These are phyloP conservation scores for Anabas testudineus DNA, from an alignment of 2,797 vertebrate genomes.

Conservation along the genomic window DNA sequence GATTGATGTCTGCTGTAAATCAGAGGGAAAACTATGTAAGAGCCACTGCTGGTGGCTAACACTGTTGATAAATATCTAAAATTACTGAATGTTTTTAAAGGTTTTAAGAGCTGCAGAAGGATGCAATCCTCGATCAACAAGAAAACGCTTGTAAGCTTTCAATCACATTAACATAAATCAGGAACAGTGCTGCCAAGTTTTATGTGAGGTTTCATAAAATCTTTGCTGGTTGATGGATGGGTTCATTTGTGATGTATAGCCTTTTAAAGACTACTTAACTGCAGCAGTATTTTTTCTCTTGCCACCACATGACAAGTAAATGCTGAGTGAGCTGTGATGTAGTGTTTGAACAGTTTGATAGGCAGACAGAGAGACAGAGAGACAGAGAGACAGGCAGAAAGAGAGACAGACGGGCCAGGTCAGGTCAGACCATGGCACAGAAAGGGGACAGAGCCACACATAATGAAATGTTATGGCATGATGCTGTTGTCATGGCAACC, in stretches of 20 bases:
- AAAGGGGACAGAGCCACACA: constrained; percentile 3
- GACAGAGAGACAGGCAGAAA: not conserved
- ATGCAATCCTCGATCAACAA: constrained; percentile 8
- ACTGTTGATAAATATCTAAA: constrained; percentile 19
- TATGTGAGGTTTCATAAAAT: not conserved
- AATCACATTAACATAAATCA: constrained; percentile 20
- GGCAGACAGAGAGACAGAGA: constrained; percentile 4
- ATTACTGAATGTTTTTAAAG: constrained; percentile 10
- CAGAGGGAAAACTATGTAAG: not conserved
- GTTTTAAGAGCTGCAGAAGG: not conserved
- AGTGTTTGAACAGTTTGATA: no score
- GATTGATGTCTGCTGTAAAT: constrained; percentile 29
- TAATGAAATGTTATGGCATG: constrained; percentile 54
- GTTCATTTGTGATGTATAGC: constrained; percentile 14
- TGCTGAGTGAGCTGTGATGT: constrained; percentile 8
- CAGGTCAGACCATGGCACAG: not conserved
- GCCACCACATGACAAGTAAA: constrained; percentile 3
- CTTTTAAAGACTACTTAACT: not conserved
- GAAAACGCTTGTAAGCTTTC: constrained; percentile 3
- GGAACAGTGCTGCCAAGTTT: constrained; percentile 3
- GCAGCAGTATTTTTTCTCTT: constrained; percentile 8
- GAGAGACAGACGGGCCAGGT: constrained; percentile 25
- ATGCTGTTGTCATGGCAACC: constrained; percentile 57
- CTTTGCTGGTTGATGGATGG: not conserved
- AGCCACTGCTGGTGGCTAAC: not conserved